Base-by-base conservation (phyloP, 2,888 invertebrate genomes). In the Sisyra nigra region DNA sequence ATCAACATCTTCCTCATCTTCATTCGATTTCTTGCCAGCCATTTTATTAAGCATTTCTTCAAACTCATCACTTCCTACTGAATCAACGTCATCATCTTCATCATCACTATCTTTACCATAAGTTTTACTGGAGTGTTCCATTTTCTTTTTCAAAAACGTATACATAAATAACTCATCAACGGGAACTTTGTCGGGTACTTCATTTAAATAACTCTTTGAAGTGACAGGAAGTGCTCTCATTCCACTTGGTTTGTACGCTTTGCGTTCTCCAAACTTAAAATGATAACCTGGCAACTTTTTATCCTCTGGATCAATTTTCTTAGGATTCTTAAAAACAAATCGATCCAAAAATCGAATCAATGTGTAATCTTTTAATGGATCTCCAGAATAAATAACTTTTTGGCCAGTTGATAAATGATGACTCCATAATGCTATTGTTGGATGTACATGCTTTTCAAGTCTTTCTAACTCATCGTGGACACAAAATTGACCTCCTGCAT, bases 311-410 rank as follows among this genome's bases (percentile, higher is more conserved):
- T 65, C 65, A 1, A 66, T 53, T 49, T 75, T 78, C 59, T 86
- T 87, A 0, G 87, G 87, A 67, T 98, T 98, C 58, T 92, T 88
- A 60, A 89, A 96, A 8, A 89, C 89, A 61, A 96, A 97, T 35
- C 96, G 72, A 55, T 98, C 96, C 37, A 98, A 67, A 61, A 98
- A 98, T 40, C 88, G 71, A 40, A 89, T 81, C 30, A 91, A 67
- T 0, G 85, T 82, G 59, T 96, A 92, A 63, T 98, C 97, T 53
- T 85, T 77, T 2, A 98, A 63, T 0, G 97, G 94, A 61, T 98
- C 93, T 0, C 97, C 96, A 45, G 77, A 74, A 62, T 97, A 97
- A 30, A 75, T 74, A 42, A 93, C 79, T 42, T 71, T 62, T 63
- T 81, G 53, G 79, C 82, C 77, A 48, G 78, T 66, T 0, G 88